A percentile compares a stretch with the other conserved stretches of the same genome.
phyloP scores from a whole-genome alignment of 2,888 invertebrate genomes.

The Bembecia ichneumoniformis region DNA sequence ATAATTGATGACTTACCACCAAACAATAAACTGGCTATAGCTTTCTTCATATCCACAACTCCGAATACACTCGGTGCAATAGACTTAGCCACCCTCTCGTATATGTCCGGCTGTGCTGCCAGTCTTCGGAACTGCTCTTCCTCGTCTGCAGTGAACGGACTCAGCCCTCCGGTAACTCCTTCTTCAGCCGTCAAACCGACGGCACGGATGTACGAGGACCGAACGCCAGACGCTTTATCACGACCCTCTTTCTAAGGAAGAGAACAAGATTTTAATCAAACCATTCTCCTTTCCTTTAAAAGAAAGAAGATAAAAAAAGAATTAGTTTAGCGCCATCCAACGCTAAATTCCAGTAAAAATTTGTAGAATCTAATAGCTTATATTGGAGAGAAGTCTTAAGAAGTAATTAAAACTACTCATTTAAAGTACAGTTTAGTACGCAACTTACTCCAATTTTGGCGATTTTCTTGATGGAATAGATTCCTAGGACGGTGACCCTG shows the following conservation, averaged over 20 bases:
- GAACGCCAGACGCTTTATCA: conserved; percentile 88
- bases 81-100: conserved; percentile 89
- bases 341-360: too few species aligned
- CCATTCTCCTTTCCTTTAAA: too few species aligned
- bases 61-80: conserved; percentile 99
- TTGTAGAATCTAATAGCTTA: too few species aligned
- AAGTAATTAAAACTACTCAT: too few species aligned
- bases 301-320: too few species aligned
- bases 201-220: conserved; percentile 94
- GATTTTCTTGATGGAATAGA: conserved; percentile 95
- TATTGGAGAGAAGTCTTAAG: too few species aligned
- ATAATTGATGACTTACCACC: conserved; percentile 74
- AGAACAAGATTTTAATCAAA: neutral
- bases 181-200: conserved; percentile 92
- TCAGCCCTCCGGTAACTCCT: conserved; percentile 80
- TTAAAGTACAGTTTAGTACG: too few species aligned
- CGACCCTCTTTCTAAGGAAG: conserved; percentile 73
- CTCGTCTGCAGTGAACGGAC: conserved; percentile 59
- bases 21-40: conserved; percentile 94
- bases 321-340: too few species aligned
- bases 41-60: conserved; percentile 94
- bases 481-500: conserved; percentile 91
- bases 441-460: conserved; percentile 72
- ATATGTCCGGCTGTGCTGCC: conserved; percentile 87
- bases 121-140: conserved; percentile 85